Conservation (phyloP, 1,140 invertebrate genomes). For the Ditylenchus dipsaci region DNA sequence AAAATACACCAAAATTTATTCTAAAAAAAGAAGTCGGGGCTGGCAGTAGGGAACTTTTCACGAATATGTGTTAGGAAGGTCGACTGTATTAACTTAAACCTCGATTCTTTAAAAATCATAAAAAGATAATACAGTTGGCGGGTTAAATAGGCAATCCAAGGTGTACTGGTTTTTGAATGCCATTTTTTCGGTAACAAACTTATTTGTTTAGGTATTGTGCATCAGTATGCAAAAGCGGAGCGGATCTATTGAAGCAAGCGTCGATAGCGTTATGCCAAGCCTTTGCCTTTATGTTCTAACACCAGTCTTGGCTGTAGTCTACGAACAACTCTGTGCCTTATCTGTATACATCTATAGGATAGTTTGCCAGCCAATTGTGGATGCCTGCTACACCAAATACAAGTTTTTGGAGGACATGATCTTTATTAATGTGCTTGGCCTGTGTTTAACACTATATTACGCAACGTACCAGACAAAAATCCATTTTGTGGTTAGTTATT, state of each 20-base stretch:
- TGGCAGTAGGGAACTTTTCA: too few species aligned
- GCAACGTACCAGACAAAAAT: conserved; percentile 46
- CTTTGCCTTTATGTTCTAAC: conserved; percentile 20
- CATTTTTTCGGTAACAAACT: not conserved
- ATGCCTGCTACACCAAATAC: conserved; percentile 38
- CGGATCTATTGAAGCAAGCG: conserved; percentile 3
- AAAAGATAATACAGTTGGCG: too few species aligned
- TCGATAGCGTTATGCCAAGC: conserved; percentile 1
- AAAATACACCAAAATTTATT: too few species aligned
- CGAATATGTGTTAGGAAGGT: too few species aligned
- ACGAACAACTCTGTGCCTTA: conserved; percentile 9
- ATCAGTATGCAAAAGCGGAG: not conserved
- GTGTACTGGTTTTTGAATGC: too few species aligned
- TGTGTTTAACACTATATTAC: conserved; percentile 37
- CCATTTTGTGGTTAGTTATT: conserved; percentile 43
- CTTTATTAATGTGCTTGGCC: conserved; percentile 48
- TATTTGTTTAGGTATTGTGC: not conserved
- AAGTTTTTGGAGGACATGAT: conserved; percentile 46
- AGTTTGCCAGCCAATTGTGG: conserved; percentile 29
- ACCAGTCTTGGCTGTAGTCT: conserved; percentile 7
- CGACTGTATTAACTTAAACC: too few species aligned
- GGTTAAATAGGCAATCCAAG: too few species aligned
- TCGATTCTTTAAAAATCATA: too few species aligned
- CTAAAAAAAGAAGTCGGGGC: too few species aligned
- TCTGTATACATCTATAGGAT: conserved; percentile 9